phyloP scores from a whole-genome alignment of 2,888 invertebrate species.

The Agrilus mali region DNA sequence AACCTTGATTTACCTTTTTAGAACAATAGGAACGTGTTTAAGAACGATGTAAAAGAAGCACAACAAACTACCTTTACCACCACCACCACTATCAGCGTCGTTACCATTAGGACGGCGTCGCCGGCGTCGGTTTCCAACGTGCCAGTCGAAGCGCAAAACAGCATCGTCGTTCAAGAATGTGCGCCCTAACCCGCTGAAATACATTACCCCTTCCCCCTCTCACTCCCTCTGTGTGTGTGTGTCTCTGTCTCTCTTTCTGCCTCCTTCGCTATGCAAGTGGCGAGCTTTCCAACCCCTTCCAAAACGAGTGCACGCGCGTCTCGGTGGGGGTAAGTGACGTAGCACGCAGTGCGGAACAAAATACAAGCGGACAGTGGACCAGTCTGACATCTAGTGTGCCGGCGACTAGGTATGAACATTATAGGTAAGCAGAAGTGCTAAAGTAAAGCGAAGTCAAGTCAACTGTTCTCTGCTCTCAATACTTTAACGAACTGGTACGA shows the following conservation, averaged over 20 bases:
- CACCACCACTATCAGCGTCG: no score
- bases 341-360: slow-evolving; percentile 36
- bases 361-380: slow-evolving; percentile 28
- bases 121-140: no score
- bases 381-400: slow-evolving; percentile 36
- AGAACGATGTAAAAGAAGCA: no score
- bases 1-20: no score
- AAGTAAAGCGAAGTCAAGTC: slow-evolving; percentile 12
- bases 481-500: slow-evolving; percentile 29
- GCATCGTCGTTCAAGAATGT: slow-evolving; percentile 1
- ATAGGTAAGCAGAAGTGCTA: slow-evolving; percentile 30
- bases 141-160: no score
- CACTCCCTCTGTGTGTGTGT: no score
- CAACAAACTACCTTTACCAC: no score
- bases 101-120: no score
- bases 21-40: no score
- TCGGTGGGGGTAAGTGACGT: slow-evolving; percentile 29
- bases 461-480: slow-evolving; percentile 17
- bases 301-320: slow-evolving; percentile 5
- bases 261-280: slow-evolving; percentile 6
- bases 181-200: slow-evolving; percentile 14
- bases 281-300: slow-evolving; percentile 11
- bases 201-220: slow-evolving; percentile 13
- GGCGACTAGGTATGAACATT: slow-evolving; percentile 37
- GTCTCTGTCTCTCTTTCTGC: slow-evolving; percentile 4